Percentiles rank a stretch among this genome's conserved stretches.
Conservation (phyloP, 2,888 invertebrate genomes). For the Hydroisotoma schaefferi region DNA sequence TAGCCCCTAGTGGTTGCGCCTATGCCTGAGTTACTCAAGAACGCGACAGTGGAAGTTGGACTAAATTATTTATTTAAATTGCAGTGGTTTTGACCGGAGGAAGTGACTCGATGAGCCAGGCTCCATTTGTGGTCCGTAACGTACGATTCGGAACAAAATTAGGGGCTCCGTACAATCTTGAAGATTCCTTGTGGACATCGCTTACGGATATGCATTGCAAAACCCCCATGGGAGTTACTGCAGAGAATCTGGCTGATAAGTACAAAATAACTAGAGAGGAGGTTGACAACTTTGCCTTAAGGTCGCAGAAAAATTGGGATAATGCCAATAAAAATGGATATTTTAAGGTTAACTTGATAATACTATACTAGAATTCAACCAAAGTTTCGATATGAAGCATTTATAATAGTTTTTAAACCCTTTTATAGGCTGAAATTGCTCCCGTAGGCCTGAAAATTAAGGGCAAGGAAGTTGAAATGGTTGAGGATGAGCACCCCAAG, state of each 20-base stretch:
- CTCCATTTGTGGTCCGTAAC: slow-evolving; percentile 79
- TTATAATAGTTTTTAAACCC: too few relatives aligned
- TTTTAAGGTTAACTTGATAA: too few relatives aligned
- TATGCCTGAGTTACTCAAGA: too few relatives aligned
- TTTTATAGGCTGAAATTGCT: slow-evolving; percentile 80
- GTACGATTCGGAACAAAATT: slow-evolving; percentile 83
- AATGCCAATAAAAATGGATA: slow-evolving; percentile 79
- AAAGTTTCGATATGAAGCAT: too few relatives aligned
- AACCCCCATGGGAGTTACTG: slow-evolving; percentile 58
- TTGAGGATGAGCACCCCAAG: slow-evolving; percentile 88
- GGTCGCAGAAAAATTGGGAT: slow-evolving; percentile 85
- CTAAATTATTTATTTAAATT: too few relatives aligned
- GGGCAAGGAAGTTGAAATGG: slow-evolving; percentile 73
- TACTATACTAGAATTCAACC: too few relatives aligned
- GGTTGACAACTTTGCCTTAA: slow-evolving; percentile 77
- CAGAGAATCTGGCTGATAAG: slow-evolving; percentile 86
- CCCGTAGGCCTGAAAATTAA: slow-evolving; percentile 80
- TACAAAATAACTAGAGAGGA: slow-evolving; percentile 75
- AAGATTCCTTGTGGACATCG: slow-evolving; percentile 1
- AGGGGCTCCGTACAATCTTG: slow-evolving; percentile 63
- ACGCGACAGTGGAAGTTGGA: too few relatives aligned
- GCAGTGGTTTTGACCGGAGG: slow-evolving; percentile 87
- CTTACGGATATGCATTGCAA: neutral
- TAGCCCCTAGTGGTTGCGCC: too few relatives aligned
- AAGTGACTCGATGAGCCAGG: slow-evolving; percentile 91